Evolutionary conservation across 1,140 invertebrate species (phyloP).

Genomic region (Paraescarpia echinospica): DNA sequence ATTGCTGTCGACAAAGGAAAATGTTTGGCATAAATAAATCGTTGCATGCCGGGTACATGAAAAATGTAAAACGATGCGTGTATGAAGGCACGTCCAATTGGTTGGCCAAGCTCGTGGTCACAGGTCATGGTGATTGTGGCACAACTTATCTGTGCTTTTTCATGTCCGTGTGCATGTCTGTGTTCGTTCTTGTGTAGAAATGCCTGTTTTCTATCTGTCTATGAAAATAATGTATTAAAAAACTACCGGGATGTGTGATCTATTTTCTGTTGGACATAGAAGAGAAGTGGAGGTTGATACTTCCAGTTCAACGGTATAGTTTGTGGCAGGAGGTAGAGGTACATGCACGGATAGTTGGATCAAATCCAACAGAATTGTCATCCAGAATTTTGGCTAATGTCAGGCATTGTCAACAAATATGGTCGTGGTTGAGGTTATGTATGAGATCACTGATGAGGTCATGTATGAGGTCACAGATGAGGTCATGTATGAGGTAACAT

Average conservation of each 20-base stretch:
- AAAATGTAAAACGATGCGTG: slow-evolving; percentile 95
- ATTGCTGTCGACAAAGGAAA: slow-evolving; percentile 22
- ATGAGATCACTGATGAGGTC: neutral
- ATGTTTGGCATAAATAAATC: slow-evolving; percentile 73
- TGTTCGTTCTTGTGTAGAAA: neutral
- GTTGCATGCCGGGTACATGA: slow-evolving; percentile 97
- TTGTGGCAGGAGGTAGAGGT: neutral
- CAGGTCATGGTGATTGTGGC: slow-evolving; percentile 25
- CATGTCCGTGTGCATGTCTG: neutral
- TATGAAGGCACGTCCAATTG: slow-evolving; percentile 99
- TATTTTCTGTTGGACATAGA: neutral
- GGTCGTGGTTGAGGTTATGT: neutral
- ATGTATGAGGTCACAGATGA: neutral
- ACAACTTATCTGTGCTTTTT: neutral
- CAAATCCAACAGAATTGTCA: neutral
- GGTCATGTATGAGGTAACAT: no score
- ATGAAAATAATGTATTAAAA: neutral
- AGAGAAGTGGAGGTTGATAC: neutral
- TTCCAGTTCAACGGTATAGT: neutral
- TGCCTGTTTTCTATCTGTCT: neutral
- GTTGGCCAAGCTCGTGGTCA: slow-evolving; percentile 95
- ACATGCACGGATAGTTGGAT: neutral
- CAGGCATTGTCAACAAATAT: neutral
- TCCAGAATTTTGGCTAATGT: neutral
- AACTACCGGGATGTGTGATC: no score